A percentile compares a stretch with the other conserved stretches of the same genome.
These are phyloP conservation scores for Tetrax tetrax DNA, from an alignment of 2,113 vertebrate genomes.

Conservation along the genomic window DNA sequence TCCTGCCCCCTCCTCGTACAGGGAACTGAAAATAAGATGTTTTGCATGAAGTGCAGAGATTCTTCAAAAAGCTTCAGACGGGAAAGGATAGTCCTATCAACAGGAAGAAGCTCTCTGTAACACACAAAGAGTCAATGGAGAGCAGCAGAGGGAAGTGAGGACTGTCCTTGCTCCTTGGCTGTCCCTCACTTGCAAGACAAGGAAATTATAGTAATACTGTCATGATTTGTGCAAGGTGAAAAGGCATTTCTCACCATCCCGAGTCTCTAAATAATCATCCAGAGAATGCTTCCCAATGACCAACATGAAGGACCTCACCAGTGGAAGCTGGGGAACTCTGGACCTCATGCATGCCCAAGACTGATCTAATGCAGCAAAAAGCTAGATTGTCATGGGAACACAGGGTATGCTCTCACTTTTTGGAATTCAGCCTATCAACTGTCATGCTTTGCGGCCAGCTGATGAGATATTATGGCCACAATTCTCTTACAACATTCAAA, in stretches of 20 bases:
- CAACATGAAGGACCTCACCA: background rate
- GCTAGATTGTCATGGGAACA: fast-evolving
- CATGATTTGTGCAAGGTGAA: background rate
- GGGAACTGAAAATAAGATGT: background rate
- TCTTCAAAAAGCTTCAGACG: background rate
- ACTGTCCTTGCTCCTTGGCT: background rate
- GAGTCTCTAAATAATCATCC: background rate
- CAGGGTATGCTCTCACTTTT: background rate
- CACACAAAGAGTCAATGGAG: background rate
- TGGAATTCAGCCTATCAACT: background rate
- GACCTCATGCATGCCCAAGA: fast-evolving
- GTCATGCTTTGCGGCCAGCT: background rate
- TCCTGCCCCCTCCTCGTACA: background rate
- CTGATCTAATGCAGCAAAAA: background rate
- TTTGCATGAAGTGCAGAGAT: background rate
- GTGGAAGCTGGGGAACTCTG: background rate
- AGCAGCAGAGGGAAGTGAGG: background rate
- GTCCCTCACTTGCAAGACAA: background rate
- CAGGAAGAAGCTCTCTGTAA: background rate
- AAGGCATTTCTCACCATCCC: background rate
- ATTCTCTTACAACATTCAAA: background rate
- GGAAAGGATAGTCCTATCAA: background rate
- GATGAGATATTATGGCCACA: background rate
- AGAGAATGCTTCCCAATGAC: background rate
- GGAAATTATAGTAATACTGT: background rate